A percentile compares a stretch with the other conserved stretches of the same genome.
These are phyloP conservation scores for Drosophila fuyamai DNA, from an alignment of 1,140 invertebrate genomes.

Conservation along the genomic window DNA sequence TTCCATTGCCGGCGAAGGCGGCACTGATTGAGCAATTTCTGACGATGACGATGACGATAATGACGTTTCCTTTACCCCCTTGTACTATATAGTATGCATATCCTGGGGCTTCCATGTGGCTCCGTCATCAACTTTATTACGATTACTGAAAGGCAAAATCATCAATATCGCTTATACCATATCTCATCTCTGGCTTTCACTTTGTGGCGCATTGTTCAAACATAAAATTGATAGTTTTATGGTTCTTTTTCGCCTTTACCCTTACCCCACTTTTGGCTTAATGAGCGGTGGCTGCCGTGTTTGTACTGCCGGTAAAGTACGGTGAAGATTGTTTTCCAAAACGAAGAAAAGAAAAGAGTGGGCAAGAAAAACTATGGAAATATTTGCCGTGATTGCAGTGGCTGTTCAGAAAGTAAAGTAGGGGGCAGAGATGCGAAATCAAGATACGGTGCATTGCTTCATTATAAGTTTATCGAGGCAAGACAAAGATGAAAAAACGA, in stretches of 20 bases:
- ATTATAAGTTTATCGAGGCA: slow-evolving; percentile 36
- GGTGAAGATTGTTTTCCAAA: slow-evolving; percentile 39
- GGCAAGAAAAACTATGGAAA: slow-evolving; percentile 36
- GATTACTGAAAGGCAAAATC: slow-evolving; percentile 60
- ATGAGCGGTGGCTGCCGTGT: slow-evolving; percentile 45
- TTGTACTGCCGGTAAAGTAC: slow-evolving; percentile 40
- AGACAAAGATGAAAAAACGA: not conserved
- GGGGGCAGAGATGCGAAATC: slow-evolving; percentile 19
- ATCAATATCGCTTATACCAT: slow-evolving; percentile 39
- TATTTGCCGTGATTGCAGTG: slow-evolving; percentile 49
- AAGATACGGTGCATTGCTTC: slow-evolving; percentile 34
- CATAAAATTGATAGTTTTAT: slow-evolving; percentile 71
- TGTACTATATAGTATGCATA: not conserved
- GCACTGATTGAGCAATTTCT: slow-evolving; percentile 66
- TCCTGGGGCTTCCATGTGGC: slow-evolving; percentile 17
- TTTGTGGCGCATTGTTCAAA: slow-evolving; percentile 64
- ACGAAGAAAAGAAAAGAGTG: not conserved
- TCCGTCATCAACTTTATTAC: slow-evolving; percentile 37
- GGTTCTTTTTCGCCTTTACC: slow-evolving; percentile 18
- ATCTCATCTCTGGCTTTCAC: slow-evolving; percentile 25
- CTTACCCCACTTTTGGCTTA: slow-evolving; percentile 24
- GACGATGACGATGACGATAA: slow-evolving; percentile 49
- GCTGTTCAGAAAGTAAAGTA: slow-evolving; percentile 24
- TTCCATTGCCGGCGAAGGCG: slow-evolving; percentile 11
- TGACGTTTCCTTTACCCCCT: slow-evolving; percentile 14